phyloP scores from a whole-genome alignment of 2,113 vertebrate species.

The Actenoides lindsayi region DNA sequence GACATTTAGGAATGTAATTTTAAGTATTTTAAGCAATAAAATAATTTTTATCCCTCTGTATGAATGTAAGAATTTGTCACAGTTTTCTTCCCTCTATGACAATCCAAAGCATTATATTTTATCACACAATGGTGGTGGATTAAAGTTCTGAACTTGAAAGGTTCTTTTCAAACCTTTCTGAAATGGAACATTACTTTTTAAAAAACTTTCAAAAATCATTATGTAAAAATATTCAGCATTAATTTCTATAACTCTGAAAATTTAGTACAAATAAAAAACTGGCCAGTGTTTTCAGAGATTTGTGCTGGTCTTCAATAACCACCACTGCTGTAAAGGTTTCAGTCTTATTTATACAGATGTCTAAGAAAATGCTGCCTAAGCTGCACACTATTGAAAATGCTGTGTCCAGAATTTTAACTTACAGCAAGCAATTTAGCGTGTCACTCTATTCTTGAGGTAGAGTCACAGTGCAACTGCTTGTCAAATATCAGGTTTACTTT shows the following conservation, averaged over 20 bases:
- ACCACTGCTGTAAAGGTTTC: neutral
- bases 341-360: neutral
- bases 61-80: neutral
- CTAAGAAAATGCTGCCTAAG: slow-evolving; percentile 12
- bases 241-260: neutral
- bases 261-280: neutral
- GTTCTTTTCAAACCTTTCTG: neutral
- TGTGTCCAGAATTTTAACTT: slow-evolving; percentile 11
- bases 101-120: neutral
- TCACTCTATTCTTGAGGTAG: neutral
- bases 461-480: neutral
- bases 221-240: neutral
- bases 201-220: neutral
- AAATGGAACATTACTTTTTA: neutral
- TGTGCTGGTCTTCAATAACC: neutral
- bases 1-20: neutral
- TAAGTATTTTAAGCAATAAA: neutral
- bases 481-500: slow-evolving; percentile 30
- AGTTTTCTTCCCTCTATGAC: neutral
- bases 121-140: neutral
- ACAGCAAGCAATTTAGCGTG: neutral
- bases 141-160: neutral
- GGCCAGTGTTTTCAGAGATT: neutral
- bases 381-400: neutral
- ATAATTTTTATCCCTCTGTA: neutral